Base-by-base conservation (phyloP, 2,888 invertebrate genomes). In the Elmis aenea region DNA sequence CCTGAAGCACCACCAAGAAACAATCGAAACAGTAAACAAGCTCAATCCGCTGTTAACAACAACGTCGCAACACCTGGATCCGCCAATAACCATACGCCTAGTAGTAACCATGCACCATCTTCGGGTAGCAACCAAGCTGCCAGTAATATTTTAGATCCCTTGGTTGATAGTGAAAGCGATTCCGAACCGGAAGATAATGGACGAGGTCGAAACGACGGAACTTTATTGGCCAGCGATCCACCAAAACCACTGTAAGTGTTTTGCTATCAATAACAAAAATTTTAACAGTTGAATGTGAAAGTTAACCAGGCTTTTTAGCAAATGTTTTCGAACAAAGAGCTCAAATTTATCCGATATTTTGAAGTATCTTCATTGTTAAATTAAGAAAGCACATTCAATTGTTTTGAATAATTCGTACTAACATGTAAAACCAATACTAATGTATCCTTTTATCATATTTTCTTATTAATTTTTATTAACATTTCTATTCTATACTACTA, bases 161-260 rank as follows among this genome's bases (percentile, higher is more conserved):
- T 80, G 58, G 82, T 81, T 30, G 82, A 82, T 59, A 83, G 85
- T 32, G 87, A 87, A 58, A 84, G 82, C 45, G 89, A 89, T 62
- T 83, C 84, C 9, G 88, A 88, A 59, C 85, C 85, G 20, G 87
- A 86, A 57, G 87, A 85, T 58, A 83, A 83, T 54, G 85, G 87
- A 38, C 74, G 83, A 51, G 81, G 80, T 40, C 76, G 90, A 51
- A 91, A 92, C 59, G 95, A 96, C 69, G 96, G 95, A 45, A 95
- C 96, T 2, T 74, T 96, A 35, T 76, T 94, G 33, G 95, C 95
- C 45, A 94, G 94, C 59, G 95, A 96, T 72, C 94, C 95, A 35
- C 93, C 95, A 12, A 89, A 94, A 68, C 95, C 95, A 57, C 83
- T 96, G 93, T 90, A 72, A 85, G 88, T 82, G n/a, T n/a, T 55